Conservation (phyloP, 2,113 vertebrate species). For the Puntigrus tetrazona region DNA sequence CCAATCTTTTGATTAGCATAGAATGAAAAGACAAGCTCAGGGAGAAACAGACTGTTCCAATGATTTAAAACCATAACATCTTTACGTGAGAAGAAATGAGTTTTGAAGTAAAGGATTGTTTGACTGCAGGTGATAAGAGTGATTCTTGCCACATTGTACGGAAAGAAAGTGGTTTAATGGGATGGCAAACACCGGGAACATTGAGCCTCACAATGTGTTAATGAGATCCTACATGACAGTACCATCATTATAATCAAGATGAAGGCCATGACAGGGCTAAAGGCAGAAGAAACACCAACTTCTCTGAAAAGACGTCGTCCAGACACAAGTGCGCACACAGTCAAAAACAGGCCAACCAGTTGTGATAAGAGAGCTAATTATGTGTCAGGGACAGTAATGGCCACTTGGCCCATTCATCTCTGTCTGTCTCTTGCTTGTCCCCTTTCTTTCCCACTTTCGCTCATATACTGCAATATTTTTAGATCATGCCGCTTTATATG, state of each 20-base stretch:
- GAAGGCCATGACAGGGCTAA: slow-evolving; percentile 31
- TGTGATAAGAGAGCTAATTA: slow-evolving; percentile 43
- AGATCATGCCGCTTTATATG: background rate
- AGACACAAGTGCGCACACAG: slow-evolving; percentile 1
- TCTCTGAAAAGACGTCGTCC: background rate
- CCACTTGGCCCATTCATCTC: slow-evolving; percentile 41
- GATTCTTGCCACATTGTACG: background rate
- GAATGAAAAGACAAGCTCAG: background rate
- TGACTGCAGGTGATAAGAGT: slow-evolving; percentile 1
- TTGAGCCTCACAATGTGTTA: slow-evolving; percentile 38
- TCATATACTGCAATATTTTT: slow-evolving; percentile 21
- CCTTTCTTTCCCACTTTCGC: background rate
- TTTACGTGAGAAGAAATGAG: background rate
- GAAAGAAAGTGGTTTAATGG: slow-evolving; percentile 14
- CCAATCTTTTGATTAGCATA: slow-evolving; percentile 2
- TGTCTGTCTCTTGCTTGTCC: slow-evolving; percentile 13
- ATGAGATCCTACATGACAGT: slow-evolving; percentile 38
- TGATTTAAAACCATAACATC: background rate
- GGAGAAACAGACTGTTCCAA: background rate
- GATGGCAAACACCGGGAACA: slow-evolving; percentile 29
- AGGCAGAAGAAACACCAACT: background rate
- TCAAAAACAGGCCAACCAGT: slow-evolving; percentile 32
- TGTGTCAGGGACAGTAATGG: slow-evolving; percentile 40
- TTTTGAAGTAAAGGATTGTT: slow-evolving; percentile 6
- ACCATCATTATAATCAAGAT: slow-evolving; percentile 45